These are phyloP conservation scores for Phaedon cochleariae DNA, from an alignment of 2,888 invertebrate species.

Conservation along the genomic window DNA sequence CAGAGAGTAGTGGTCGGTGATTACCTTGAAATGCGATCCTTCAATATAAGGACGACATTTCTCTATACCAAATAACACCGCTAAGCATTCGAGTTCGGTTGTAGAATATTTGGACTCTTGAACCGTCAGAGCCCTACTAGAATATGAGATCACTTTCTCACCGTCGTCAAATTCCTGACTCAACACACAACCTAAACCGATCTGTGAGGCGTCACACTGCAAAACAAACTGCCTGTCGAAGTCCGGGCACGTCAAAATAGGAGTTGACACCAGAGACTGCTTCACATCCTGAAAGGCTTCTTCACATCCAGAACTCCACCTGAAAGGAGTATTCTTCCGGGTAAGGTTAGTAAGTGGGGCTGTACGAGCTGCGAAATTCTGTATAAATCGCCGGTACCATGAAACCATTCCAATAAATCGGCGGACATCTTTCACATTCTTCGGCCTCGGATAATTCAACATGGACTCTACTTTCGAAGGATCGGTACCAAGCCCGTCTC, in stretches of 20 bases:
- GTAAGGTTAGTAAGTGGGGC: neutral
- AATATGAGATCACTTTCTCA: too few species aligned
- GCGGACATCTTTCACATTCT: neutral
- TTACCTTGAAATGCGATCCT: too few species aligned
- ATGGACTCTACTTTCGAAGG: neutral
- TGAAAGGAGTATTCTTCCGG: neutral
- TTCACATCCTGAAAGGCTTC: constrained; percentile 1
- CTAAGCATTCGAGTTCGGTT: too few species aligned
- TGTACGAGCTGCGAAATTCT: too few species aligned
- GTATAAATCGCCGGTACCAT: neutral
- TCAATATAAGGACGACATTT: too few species aligned
- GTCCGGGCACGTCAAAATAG: too few species aligned
- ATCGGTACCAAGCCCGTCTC: neutral
- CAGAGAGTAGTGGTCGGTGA: constrained; percentile 29
- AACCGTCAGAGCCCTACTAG: too few species aligned
- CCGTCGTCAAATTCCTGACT: too few species aligned
- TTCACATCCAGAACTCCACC: neutral
- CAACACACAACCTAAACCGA: too few species aligned
- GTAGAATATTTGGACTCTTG: too few species aligned
- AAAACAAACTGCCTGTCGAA: constrained; percentile 33
- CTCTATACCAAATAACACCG: too few species aligned
- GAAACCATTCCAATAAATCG: neutral
- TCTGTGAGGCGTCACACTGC: constrained; percentile 40
- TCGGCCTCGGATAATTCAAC: neutral
- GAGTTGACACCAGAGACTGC: constrained; percentile 4